Base-by-base conservation (phyloP, 2,113 vertebrate genomes). In the Andinoacara biseriatus region DNA sequence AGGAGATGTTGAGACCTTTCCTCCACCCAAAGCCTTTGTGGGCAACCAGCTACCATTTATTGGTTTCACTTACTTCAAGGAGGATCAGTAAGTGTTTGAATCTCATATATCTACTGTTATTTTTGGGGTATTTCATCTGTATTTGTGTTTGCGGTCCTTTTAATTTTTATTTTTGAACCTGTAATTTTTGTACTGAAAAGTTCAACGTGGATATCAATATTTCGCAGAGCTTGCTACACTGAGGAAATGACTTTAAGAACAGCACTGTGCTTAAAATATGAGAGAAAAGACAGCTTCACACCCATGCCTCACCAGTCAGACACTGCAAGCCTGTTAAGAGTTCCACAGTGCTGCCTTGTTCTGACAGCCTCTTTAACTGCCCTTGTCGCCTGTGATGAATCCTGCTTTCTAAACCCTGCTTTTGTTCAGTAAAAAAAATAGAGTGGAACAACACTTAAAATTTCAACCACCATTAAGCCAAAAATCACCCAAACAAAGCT, bases 11-110 rank as follows among this genome's bases (percentile, higher is more conserved):
- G 98, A 99, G 95, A 98, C 97, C 20, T 99, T 99, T 82, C 96
- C 98, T 60, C 95, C 97, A 59, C 98, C 98, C 52, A 98, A 96
- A 95, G 98, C 98, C 86, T 99, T 98, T 69, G 97, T 97, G 90
- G 98, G 98, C 93, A 99, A 99, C 94, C 98, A 99, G 92, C 96
- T 99, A 84, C 98, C 98, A 82, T 99, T 99, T 87, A 95, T 99
- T 85, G 98, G 98, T 90, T 99, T 99, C 94, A 99, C 98, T 60
- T 99, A 97, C 95, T 99, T 97, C 84, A 96, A 97, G 91, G 98
- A 99, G 46, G 97, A 99, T 93, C 95, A 98, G 98, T 99, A 96
- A 94, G 98, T 91, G 13, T 75, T 84, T 46, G 58, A 87, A 75
- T 86, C 11, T 14, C 22, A 58, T 18, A 20, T 38, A 57, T 49